A percentile compares a stretch with the other conserved stretches of the same genome.
Evolutionary conservation across 2,113 vertebrate species (phyloP).

Genomic region (Lipophrys pholis): DNA sequence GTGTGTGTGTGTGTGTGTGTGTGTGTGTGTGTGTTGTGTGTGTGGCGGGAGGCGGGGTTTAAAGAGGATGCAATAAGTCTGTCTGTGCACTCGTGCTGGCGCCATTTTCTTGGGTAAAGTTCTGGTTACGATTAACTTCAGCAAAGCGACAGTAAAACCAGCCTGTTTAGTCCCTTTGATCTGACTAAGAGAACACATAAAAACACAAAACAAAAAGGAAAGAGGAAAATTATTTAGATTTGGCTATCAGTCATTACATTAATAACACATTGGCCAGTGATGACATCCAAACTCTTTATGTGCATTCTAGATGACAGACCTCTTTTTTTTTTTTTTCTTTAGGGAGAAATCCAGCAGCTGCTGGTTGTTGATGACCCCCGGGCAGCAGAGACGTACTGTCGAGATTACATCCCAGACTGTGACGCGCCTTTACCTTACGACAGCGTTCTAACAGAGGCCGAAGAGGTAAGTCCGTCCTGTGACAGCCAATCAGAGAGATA

Average conservation of each 20-base stretch:
- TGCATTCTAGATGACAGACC: slow-evolving; percentile 14
- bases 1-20: too few species aligned
- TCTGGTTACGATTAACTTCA: slow-evolving; percentile 69
- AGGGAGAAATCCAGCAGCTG: slow-evolving; percentile 98
- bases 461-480: slow-evolving; percentile 67
- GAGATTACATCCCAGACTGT: slow-evolving; percentile 96
- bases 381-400: slow-evolving; percentile 92
- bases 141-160: slow-evolving; percentile 39
- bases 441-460: slow-evolving; percentile 71
- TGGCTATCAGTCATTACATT: slow-evolving; percentile 11
- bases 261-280: slow-evolving; percentile 8
- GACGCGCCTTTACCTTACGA: slow-evolving; percentile 84
- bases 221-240: slow-evolving; percentile 16
- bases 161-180: slow-evolving; percentile 67
- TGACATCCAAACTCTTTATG: background rate
- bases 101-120: slow-evolving; percentile 10
- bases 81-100: slow-evolving; percentile 33
- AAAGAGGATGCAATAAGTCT: too few species aligned
- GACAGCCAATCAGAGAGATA: slow-evolving; percentile 13
- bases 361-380: slow-evolving; percentile 87
- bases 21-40: too few species aligned
- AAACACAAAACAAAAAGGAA: slow-evolving; percentile 32
- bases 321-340: slow-evolving; percentile 23
- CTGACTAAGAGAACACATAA: slow-evolving; percentile 41
- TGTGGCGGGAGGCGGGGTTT: too few species aligned